Conservation (phyloP, 2,797 vertebrate genomes). For the Rhinophrynus dorsalis region DNA sequence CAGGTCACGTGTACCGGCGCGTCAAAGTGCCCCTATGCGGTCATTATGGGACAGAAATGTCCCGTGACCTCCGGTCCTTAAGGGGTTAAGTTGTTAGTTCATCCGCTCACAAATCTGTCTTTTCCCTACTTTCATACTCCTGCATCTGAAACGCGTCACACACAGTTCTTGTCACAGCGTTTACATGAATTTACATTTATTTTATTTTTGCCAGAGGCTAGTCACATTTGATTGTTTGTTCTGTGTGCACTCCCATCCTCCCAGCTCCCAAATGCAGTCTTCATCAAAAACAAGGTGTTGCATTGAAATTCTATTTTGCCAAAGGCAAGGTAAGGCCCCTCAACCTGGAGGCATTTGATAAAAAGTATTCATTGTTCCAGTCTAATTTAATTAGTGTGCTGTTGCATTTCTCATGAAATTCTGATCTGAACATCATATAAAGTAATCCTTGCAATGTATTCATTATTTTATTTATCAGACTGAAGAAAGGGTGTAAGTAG, state of each 20-base stretch:
- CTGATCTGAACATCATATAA: conserved; percentile 21
- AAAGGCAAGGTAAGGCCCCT: conserved; percentile 26
- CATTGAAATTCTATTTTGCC: conserved; percentile 32
- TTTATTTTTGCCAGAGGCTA: conserved; percentile 54
- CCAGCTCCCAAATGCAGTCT: conserved; percentile 11
- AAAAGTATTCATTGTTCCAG: conserved; percentile 36
- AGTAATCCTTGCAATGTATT: conserved; percentile 37
- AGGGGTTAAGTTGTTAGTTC: background rate
- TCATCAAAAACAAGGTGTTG: conserved; percentile 45
- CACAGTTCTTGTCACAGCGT: conserved; percentile 52
- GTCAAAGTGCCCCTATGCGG: too few relatives aligned
- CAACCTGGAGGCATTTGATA: conserved; percentile 4
- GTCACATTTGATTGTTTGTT: conserved; percentile 46
- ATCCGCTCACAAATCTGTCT: background rate
- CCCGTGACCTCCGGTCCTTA: too few relatives aligned
- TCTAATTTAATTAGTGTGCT: conserved; percentile 33
- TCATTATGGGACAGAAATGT: too few relatives aligned
- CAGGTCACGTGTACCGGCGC: too few relatives aligned
- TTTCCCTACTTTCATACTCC: background rate
- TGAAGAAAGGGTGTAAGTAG: background rate
- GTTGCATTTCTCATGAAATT: conserved; percentile 18
- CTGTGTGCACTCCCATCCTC: conserved; percentile 46
- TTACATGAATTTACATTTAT: conserved; percentile 54
- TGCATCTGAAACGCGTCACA: background rate
- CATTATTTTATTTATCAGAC: conserved; percentile 5